Conservation (phyloP, 2,113 vertebrate species). For the Pachycephala philippinensis region DNA sequence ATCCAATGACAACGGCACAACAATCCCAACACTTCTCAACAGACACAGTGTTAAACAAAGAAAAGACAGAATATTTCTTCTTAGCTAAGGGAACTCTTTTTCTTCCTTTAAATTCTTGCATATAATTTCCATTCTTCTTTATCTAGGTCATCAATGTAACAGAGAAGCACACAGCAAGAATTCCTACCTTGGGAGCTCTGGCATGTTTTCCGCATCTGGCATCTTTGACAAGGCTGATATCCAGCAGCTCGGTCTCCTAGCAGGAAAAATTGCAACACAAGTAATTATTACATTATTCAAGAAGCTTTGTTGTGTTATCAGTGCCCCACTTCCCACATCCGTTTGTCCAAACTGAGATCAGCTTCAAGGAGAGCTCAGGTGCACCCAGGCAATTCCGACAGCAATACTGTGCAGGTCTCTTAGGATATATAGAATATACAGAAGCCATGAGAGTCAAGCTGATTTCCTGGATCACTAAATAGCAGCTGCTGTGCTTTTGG, state of each 20-base stretch:
- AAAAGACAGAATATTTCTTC: background rate
- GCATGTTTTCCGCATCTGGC: slow-evolving; percentile 84
- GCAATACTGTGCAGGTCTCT: background rate
- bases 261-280: slow-evolving; percentile 44
- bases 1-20: background rate
- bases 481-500: background rate
- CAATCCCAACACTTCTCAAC: background rate
- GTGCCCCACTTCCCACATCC: background rate
- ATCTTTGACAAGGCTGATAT: slow-evolving; percentile 84
- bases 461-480: background rate
- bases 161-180: background rate
- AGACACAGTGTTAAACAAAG: background rate
- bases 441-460: background rate
- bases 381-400: background rate
- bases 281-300: background rate
- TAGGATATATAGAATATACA: background rate
- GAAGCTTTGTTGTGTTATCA: background rate
- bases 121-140: background rate
- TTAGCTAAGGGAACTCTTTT: background rate
- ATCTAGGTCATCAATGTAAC: background rate
- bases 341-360: background rate
- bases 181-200: slow-evolving; percentile 84
- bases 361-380: background rate
- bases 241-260: slow-evolving; percentile 85
- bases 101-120: background rate